Conservation (phyloP, 2,113 vertebrate genomes). For the Corydoras maculifer region DNA sequence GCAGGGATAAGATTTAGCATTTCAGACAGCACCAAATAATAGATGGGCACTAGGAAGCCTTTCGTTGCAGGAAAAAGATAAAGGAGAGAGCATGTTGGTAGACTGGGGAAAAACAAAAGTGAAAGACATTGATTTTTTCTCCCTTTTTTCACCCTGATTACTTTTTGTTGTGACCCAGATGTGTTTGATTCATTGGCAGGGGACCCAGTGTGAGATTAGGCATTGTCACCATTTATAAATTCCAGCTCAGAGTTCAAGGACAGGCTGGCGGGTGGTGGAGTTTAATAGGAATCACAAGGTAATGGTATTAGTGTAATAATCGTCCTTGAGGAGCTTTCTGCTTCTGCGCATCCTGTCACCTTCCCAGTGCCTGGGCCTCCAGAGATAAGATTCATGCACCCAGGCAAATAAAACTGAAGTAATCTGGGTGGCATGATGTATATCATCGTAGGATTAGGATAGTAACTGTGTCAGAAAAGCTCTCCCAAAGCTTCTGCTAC, state of each 20-base stretch:
- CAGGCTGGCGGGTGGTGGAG: background rate
- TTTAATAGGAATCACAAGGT: slow-evolving; percentile 25
- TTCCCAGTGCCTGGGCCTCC: slow-evolving; percentile 6
- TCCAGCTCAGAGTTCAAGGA: slow-evolving; percentile 33
- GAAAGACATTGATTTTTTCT: slow-evolving; percentile 39
- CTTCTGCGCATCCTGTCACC: slow-evolving; percentile 13
- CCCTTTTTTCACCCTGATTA: slow-evolving; percentile 12
- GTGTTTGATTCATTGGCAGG: slow-evolving; percentile 27
- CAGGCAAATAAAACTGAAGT: slow-evolving; percentile 15
- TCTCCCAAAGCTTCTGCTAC: background rate
- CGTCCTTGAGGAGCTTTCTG: slow-evolving; percentile 24
- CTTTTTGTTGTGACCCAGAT: slow-evolving; percentile 28
- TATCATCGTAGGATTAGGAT: slow-evolving; percentile 19
- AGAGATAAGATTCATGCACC: slow-evolving; percentile 1
- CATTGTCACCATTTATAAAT: slow-evolving; percentile 31
- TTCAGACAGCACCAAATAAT: slow-evolving; percentile 31
- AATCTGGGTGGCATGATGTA: slow-evolving; percentile 5
- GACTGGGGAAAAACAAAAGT: slow-evolving; percentile 23
- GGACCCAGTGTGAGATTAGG: background rate
- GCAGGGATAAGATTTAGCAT: slow-evolving; percentile 27
- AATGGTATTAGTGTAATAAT: slow-evolving; percentile 40
- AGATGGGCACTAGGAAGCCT: slow-evolving; percentile 17
- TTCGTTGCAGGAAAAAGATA: slow-evolving; percentile 19
- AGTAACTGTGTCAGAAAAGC: background rate
- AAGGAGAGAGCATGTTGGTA: background rate